Evolutionary conservation across 2,113 vertebrate genomes (phyloP).

Genomic region (Petroica traversi): DNA sequence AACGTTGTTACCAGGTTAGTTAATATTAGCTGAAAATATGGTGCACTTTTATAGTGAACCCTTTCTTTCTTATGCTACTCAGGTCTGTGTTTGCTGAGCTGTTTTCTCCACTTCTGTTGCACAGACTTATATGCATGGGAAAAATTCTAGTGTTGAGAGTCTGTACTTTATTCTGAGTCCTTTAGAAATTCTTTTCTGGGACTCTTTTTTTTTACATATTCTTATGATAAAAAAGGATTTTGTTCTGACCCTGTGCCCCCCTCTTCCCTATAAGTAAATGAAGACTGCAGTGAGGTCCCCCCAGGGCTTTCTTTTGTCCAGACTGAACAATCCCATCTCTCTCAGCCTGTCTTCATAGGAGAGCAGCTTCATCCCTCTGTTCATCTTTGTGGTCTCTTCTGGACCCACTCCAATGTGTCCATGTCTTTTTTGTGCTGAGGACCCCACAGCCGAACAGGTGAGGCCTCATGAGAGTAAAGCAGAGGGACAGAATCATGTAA

Average conservation of each 20-base stretch:
- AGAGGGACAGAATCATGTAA: background rate
- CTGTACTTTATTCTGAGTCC: background rate
- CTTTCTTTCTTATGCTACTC: background rate
- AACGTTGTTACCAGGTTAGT: background rate
- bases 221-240: background rate
- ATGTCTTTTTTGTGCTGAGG: background rate
- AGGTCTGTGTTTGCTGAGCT: background rate
- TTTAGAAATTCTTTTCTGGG: background rate
- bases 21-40: background rate
- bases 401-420: background rate
- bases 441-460: background rate
- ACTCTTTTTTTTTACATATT: background rate
- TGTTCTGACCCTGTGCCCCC: rapidly evolving
- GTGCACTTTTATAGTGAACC: background rate
- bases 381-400: background rate
- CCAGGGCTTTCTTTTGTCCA: background rate
- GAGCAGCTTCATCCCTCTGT: background rate
- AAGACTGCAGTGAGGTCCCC: background rate
- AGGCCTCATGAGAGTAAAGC: background rate
- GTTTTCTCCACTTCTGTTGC: background rate
- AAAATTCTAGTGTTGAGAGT: background rate
- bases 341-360: background rate
- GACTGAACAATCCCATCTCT: background rate
- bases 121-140: rapidly evolving
- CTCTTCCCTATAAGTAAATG: background rate